Percentiles rank a stretch among this genome's conserved stretches.
These are phyloP conservation scores for Fregata magnificens DNA, from an alignment of 2,113 vertebrate species.

Conservation along the genomic window DNA sequence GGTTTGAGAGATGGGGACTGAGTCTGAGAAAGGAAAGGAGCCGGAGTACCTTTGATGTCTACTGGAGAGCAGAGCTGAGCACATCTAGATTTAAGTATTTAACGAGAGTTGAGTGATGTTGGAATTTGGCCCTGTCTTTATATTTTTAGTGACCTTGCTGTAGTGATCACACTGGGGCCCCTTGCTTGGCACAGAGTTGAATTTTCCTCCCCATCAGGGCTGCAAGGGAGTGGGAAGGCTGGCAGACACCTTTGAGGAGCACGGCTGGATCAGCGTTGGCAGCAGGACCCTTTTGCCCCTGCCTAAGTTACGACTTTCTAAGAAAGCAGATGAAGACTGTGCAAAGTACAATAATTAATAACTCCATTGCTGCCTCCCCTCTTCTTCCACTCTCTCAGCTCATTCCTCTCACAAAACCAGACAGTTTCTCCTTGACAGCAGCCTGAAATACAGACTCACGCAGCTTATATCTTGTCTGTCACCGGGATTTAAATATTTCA, in stretches of 20 bases:
- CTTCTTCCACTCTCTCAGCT: neutral
- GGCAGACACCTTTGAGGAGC: neutral
- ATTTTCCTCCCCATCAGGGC: neutral
- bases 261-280: neutral
- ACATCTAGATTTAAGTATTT: neutral
- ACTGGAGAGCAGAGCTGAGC: neutral
- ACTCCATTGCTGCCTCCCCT: neutral
- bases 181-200: neutral
- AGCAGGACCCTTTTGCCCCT: neutral
- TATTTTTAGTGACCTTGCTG: neutral
- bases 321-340: neutral
- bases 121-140: neutral
- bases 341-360: neutral
- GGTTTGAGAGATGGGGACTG: neutral
- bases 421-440: neutral
- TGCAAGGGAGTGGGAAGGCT: neutral
- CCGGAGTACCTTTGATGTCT: accelerated
- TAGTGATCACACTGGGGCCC: accelerated
- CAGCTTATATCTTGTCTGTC: conserved; percentile 19
- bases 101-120: neutral
- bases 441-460: neutral
- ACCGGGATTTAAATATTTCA: conserved; percentile 31
- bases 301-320: neutral
- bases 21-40: neutral
- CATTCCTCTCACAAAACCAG: neutral